Evolutionary conservation across 1,140 invertebrate species (phyloP).

Genomic region (Steinernema feltiae): DNA sequence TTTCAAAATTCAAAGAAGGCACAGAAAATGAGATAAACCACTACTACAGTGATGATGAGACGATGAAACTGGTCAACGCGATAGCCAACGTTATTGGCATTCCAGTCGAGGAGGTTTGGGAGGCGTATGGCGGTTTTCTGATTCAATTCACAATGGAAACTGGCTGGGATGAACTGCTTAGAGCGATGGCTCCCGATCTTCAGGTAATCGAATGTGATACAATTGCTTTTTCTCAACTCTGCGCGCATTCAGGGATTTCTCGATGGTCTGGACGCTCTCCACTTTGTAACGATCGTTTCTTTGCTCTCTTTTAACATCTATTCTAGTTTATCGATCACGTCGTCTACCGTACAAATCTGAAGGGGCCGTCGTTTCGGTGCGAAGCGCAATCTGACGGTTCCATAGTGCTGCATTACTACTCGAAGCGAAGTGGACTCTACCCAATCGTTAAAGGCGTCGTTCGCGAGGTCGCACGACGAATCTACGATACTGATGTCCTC

Average conservation of each 20-base stretch:
- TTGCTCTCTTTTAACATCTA: neutral
- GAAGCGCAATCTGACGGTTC: conserved; percentile 58
- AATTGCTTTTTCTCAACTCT: neutral
- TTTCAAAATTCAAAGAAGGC: conserved; percentile 56
- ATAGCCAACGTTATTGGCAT: conserved; percentile 54
- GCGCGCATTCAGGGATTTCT: conserved; percentile 47
- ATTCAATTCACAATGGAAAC: conserved; percentile 58
- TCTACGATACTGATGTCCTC: conserved; percentile 56
- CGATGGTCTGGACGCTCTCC: conserved; percentile 50
- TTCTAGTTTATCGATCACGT: conserved; percentile 51
- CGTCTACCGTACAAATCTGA: conserved; percentile 54
- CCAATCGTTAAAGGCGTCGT: conserved; percentile 60
- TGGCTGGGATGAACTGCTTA: conserved; percentile 56
- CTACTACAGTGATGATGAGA: conserved; percentile 55
- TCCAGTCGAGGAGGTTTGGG: conserved; percentile 55
- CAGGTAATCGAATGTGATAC: conserved; percentile 30
- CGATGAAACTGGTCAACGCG: conserved; percentile 47
- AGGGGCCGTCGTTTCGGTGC: conserved; percentile 59
- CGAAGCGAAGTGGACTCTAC: conserved; percentile 58
- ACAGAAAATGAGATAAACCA: conserved; percentile 54
- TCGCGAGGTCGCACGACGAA: conserved; percentile 54
- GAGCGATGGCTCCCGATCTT: conserved; percentile 53
- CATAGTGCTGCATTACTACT: conserved; percentile 60
- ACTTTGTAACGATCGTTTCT: conserved; percentile 28
- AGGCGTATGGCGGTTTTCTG: conserved; percentile 55